Percentiles rank a stretch among this genome's conserved stretches.
Evolutionary conservation across 2,888 invertebrate species (phyloP).

Genomic region (Netelia melanura): DNA sequence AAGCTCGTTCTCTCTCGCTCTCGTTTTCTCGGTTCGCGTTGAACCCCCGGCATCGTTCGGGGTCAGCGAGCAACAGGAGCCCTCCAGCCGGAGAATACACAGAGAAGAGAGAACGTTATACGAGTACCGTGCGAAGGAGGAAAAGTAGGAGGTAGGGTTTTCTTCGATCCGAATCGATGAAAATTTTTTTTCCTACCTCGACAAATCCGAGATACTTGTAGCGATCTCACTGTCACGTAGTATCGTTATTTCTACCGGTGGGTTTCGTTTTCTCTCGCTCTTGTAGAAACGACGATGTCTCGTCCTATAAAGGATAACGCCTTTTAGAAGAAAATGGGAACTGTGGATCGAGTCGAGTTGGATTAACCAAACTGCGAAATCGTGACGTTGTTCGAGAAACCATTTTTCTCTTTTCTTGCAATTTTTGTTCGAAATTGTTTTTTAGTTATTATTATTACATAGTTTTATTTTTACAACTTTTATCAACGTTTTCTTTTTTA

Average conservation of each 20-base stretch:
- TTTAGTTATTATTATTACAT: too few species aligned
- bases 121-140: background rate
- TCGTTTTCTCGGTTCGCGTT: conserved; percentile 10
- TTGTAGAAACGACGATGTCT: background rate
- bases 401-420: background rate
- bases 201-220: background rate
- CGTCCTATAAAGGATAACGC: background rate
- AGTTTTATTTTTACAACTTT: too few species aligned
- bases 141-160: conserved; percentile 2
- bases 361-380: background rate
- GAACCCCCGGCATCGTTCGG: conserved; percentile 17
- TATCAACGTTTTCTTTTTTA: too few species aligned
- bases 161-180: conserved; percentile 30
- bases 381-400: background rate
- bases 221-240: conserved; percentile 17
- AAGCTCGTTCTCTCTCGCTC: conserved; percentile 34
- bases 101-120: background rate
- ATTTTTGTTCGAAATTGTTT: background rate
- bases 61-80: conserved; percentile 65
- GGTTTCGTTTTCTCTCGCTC: background rate
- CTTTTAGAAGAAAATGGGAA: background rate
- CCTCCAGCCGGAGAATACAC: conserved; percentile 9
- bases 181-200: conserved; percentile 2
- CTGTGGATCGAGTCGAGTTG: background rate
- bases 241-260: conserved; percentile 19